Base-by-base conservation (phyloP, 2,888 invertebrate genomes). In the Sussaba pulchella region DNA sequence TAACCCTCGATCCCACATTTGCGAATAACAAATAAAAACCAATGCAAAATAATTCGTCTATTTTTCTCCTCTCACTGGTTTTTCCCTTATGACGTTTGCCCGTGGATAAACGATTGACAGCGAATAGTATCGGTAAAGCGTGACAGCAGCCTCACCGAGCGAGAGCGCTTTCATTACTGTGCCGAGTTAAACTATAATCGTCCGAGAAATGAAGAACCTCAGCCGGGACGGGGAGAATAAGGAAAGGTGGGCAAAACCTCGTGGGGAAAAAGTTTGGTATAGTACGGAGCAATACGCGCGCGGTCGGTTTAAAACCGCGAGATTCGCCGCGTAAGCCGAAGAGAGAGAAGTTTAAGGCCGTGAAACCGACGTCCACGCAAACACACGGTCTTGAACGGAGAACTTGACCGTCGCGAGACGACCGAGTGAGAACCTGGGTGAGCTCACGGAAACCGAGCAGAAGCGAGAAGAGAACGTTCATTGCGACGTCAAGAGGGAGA, bases 101-200 rank as follows among this genome's bases (percentile, higher is more conserved):
- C n/a, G n/a, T n/a, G n/a, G n/a, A n/a, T n/a, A n/a, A n/a, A n/a
- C n/a, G n/a, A n/a, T n/a, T n/a, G n/a, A n/a, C n/a, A n/a, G n/a
- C n/a, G n/a, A n/a, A n/a, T n/a, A n/a, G n/a, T n/a, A n/a, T n/a
- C n/a, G n/a, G n/a, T n/a, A n/a, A n/a, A n/a, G n/a, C n/a, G n/a
- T 5, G 89, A 87, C 89, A 89, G 88, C 88, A 89, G 87, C 88
- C 86, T 88, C 87, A 86, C 87, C 59, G 85, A 85, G 85, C 89
- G 87, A 89, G 86, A 87, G 86, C 88, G 91, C 90, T 91, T 91
- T 91, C 90, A 90, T 91, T 87, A 89, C 86, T 86, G 83, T 71
- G 36, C n/a, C n/a, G 10, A 69, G 67, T 52, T 64, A 69, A 83
- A 84, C 85, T 86, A 85, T 89, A 90, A 91, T 91, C 89, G 88